Evolutionary conservation across 2,888 invertebrate genomes (phyloP).

Genomic region (Lamellibrachia satsuma): DNA sequence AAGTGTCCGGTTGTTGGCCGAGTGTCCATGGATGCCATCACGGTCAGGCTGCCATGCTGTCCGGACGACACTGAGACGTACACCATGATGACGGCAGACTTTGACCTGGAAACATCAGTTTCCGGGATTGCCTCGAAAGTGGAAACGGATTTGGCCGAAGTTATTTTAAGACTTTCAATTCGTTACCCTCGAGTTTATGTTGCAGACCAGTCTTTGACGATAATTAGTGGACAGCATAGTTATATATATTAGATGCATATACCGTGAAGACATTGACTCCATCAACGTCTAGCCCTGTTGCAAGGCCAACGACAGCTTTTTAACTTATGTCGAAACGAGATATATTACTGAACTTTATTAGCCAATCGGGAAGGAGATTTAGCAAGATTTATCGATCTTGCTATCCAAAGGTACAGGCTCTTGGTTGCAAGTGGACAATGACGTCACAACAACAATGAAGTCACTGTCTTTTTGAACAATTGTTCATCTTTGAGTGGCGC

Average conservation of each 20-base stretch:
- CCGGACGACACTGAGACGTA: slow-evolving; percentile 32
- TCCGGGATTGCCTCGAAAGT: slow-evolving; percentile 34
- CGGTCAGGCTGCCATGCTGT: slow-evolving; percentile 31
- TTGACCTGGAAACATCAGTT: slow-evolving; percentile 35
- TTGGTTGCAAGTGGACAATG: too few relatives aligned
- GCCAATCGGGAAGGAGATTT: too few relatives aligned
- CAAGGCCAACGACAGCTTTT: too few relatives aligned
- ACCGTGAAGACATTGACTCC: too few relatives aligned
- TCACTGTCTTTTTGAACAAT: too few relatives aligned
- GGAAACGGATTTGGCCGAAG: slow-evolving; percentile 31
- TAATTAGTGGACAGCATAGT: neutral
- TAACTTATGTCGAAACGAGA: too few relatives aligned
- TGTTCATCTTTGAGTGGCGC: too few relatives aligned
- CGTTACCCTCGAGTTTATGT: slow-evolving; percentile 34
- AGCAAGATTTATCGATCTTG: too few relatives aligned
- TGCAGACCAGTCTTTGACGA: neutral
- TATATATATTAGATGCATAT: neutral
- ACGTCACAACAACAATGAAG: too few relatives aligned
- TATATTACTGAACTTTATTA: too few relatives aligned
- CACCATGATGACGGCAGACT: slow-evolving; percentile 37
- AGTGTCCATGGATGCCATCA: slow-evolving; percentile 40
- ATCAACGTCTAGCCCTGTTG: too few relatives aligned
- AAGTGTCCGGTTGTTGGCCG: slow-evolving; percentile 36
- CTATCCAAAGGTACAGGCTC: too few relatives aligned
- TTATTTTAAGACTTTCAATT: slow-evolving; percentile 25